Percentiles rank a stretch among this genome's conserved stretches.
phyloP scores from a whole-genome alignment of 2,797 vertebrate species.

The Neomorphus geoffroyi region DNA sequence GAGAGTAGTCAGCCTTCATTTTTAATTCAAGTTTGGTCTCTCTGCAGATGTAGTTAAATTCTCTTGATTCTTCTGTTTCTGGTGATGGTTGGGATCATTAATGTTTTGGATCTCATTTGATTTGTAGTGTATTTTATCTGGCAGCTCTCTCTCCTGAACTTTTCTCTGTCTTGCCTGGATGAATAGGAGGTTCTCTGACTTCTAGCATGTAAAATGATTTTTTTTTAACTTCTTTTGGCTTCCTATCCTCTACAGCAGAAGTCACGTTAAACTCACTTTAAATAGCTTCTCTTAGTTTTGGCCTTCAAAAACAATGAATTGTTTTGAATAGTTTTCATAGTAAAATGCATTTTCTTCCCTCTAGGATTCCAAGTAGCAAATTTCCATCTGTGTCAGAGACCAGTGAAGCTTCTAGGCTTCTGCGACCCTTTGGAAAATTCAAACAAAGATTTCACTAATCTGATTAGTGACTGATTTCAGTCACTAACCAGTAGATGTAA shows the following conservation, averaged over 20 bases:
- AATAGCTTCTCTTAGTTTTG: slow-evolving; percentile 48
- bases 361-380: neutral
- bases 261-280: slow-evolving; percentile 46
- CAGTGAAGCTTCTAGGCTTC: neutral
- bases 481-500: neutral
- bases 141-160: slow-evolving; percentile 18
- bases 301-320: slow-evolving; percentile 35
- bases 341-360: slow-evolving; percentile 2
- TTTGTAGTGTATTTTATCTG: slow-evolving; percentile 47
- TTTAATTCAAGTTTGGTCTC: neutral
- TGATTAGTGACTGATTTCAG: no score
- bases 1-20: neutral
- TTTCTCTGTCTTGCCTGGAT: slow-evolving; percentile 15
- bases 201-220: neutral
- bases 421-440: neutral
- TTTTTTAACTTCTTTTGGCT: slow-evolving; percentile 26
- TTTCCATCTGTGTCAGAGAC: slow-evolving; percentile 13
- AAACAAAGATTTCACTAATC: neutral
- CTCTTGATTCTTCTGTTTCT: slow-evolving; percentile 23
- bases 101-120: neutral
- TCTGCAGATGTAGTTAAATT: slow-evolving; percentile 18
- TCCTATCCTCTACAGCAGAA: slow-evolving; percentile 21
- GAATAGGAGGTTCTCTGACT: slow-evolving; percentile 48
- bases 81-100: slow-evolving; percentile 17
- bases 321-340: slow-evolving; percentile 29